Evolutionary conservation across 2,797 vertebrate genomes (phyloP), one percentile per base, ranked within the genome.

Genomic region (Craterocephalus amniculus): DNA sequence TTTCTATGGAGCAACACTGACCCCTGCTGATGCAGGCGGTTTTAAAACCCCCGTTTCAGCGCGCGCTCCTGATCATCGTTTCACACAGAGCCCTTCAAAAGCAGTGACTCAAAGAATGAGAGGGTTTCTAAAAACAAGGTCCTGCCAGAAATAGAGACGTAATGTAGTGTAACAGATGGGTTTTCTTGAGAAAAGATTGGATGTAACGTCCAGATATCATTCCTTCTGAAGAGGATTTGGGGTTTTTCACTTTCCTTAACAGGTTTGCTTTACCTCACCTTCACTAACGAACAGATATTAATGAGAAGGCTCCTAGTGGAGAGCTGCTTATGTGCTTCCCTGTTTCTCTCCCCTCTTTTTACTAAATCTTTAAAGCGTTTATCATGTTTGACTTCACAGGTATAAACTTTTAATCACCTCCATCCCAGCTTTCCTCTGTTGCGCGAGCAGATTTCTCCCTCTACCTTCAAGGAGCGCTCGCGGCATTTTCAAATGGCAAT

Each of bases 1-100:
- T 62, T 89, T 79, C 38, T 61, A 34, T 72, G 81, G 90, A 88
- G 83, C 91, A 92, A 89, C 78, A 92, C 86, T 92, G 92, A 84
- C 92, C 87, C 87, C 92, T 91, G 67, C 63, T 88, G 91, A 34
- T 0, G 45, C 22, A 67, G 72, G 32, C 11, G 0, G 34, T 29
- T 38, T 51, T 35, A 1, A 43, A 67, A 34, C 14, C 2, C 63
- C 36, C 20, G 52, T 27, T 13, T 63, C 7, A 35, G 18, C 14
- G 2, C 27, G 63, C 4, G 48, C 58, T 72, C 61, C 29, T 54
- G 26, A 79, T 80, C 78, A 51, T 54, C 48, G 18, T 58, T 74
- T 72, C 61, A 56, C 22, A 40, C 11, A 11, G 56, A 38, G 26
- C 13, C 56, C 58, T 12, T 74, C 70, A 60, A 79, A 79, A 58